These are phyloP conservation scores for Eilema depressum DNA, from an alignment of 2,888 invertebrate genomes.

Conservation along the genomic window DNA sequence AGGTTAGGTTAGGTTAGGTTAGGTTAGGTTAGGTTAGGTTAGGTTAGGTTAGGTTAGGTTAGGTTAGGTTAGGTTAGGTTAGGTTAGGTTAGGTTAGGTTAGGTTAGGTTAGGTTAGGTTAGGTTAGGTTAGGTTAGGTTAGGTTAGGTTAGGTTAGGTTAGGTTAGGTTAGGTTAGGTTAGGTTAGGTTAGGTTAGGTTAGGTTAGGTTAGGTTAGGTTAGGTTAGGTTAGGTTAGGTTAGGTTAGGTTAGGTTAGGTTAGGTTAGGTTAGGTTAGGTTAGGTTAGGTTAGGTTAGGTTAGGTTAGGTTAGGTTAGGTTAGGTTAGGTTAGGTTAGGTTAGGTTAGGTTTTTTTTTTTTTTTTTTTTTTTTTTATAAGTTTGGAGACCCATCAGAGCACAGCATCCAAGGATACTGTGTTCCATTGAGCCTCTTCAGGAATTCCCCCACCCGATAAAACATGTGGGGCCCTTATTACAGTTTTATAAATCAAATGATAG, in stretches of 20 bases:
- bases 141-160: constrained; percentile 24
- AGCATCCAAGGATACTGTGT: too few species aligned
- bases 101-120: constrained; percentile 28
- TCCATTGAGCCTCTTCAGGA: too few species aligned
- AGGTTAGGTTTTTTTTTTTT: constrained; percentile 21
- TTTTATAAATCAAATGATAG: too few species aligned
- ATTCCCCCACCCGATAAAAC: too few species aligned
- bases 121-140: constrained; percentile 28
- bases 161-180: constrained; percentile 25
- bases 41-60: constrained; percentile 28
- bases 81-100: constrained; percentile 28
- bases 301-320: constrained; percentile 21
- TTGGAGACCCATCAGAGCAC: too few species aligned
- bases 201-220: constrained; percentile 22
- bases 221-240: constrained; percentile 25
- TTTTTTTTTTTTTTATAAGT: too few species aligned
- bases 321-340: constrained; percentile 21
- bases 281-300: constrained; percentile 21
- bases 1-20: constrained; percentile 24
- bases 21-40: constrained; percentile 28
- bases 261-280: constrained; percentile 21
- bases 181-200: constrained; percentile 25
- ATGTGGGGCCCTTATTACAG: too few species aligned
- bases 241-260: constrained; percentile 14
- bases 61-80: constrained; percentile 28